Evolutionary conservation across 2,113 vertebrate species (phyloP), one percentile per base, ranked within the genome.

Genomic region (Sebastes fasciatus): DNA sequence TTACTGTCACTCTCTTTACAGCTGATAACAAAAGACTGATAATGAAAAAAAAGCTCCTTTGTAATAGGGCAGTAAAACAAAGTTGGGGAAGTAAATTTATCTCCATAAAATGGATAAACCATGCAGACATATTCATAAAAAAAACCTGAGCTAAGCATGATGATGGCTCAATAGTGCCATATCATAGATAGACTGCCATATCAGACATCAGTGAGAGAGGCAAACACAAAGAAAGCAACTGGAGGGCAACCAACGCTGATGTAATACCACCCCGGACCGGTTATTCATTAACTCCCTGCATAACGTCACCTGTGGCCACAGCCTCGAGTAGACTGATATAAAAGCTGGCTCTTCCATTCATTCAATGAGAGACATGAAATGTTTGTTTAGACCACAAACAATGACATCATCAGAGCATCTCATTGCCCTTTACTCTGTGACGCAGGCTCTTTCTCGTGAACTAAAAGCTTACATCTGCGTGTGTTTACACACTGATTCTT

Each of bases 271-370:
- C 77, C 89, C 86, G 83, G 92, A 76, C 89, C 86, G 84, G 92
- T 93, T 89, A 92, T 89, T 93, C 86, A 92, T 94, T 94, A 92
- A 92, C 85, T 71, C 72, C 10, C 71, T 75, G 83, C 66, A 90
- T 91, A 82, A 92, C 91, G 87, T 91, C 90, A 94, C 85, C 81
- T 86, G 86, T 60, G 84, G 91, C 88, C 88, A 69, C 62, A 84
- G 87, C 83, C 81, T 80, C 48, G 45, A 77, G 62, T 55, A 43
- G 54, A 48, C 72, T 11, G 70, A 79, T 57, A 84, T 63, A 34
- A 49, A 84, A 82, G 70, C 46, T n/a, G 74, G 13, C 63, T 76
- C 34, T 66, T 68, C n/a, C 34, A 26, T 61, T 71, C 40, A 14
- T 26, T 86, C 85, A 86, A 86, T 86, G 65, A 82, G 40, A 88